Base-by-base conservation (phyloP, 2,888 invertebrate genomes). In the Drosophila anomelani region DNA sequence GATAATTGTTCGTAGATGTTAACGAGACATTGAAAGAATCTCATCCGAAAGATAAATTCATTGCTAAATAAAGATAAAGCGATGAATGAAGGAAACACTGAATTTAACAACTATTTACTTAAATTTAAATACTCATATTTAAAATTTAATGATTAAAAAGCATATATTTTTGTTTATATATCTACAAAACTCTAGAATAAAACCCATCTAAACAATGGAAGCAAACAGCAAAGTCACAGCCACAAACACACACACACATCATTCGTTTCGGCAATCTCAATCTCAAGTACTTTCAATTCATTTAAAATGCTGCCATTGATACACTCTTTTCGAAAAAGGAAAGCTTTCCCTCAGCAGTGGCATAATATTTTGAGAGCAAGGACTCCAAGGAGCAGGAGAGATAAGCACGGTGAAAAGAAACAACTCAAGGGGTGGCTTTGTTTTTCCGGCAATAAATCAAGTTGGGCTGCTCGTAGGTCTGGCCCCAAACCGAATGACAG, bases 401-500 rank as follows among this genome's bases (percentile, higher is more conserved):
- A 26, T 26, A 34, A 63, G 34, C 26, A 17, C 26, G 26, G 39
- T n/a, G 17, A 60, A 51, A 51, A 56, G 69, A 75, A 75, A 62
- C 72, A 79, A 84, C 47, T 73, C 72, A 68, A 76, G 75, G 85
- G 81, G 69, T 82, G 80, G 80, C 75, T 88, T 76, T 81, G 84
- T 80, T 85, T 84, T 80, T 79, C 77, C 77, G 72, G 79, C 79
- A 84, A 84, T 84, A 84, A 84, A 84, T 84, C 84, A 84, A 86
- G 77, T 63, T 55, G 69, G 68, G 70, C 64, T 67, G 61, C 53
- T 71, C 73, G 57, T 68, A 81, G 84, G 84, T 77, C 74, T 74
- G 79, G 78, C 77, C 85, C 79, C 76, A 75, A 73, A 59, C 75
- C 59, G 88, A 88, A 80, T 85, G 77, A 72, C 85, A 88, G 82